These are phyloP conservation scores for Apistogramma diplotaenia DNA, from an alignment of 2,113 vertebrate genomes.

Conservation along the genomic window DNA sequence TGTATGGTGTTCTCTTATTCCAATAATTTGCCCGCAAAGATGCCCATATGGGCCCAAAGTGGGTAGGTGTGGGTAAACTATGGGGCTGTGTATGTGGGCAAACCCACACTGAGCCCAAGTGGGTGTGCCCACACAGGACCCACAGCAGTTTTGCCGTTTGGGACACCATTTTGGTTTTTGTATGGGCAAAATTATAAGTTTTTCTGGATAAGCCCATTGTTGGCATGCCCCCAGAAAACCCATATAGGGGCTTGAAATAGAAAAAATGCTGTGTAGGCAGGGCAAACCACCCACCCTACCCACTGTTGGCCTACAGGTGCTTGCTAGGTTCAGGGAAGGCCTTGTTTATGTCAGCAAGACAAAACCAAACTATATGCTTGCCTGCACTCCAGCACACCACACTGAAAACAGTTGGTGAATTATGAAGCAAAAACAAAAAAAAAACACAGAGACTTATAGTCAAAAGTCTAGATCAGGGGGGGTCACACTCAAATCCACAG, in stretches of 20 bases:
- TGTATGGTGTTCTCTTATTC: too few relatives aligned
- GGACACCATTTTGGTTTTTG: neutral
- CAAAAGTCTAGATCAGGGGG: too few relatives aligned
- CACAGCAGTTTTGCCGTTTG: neutral
- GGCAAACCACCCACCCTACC: neutral
- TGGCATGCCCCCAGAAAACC: neutral
- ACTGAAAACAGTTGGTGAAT: neutral
- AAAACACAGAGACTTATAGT: too few relatives aligned
- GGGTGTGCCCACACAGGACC: neutral
- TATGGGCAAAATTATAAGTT: neutral
- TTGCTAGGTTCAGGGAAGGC: neutral
- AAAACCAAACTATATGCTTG: neutral
- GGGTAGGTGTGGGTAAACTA: neutral
- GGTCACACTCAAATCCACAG: too few relatives aligned
- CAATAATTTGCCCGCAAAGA: neutral
- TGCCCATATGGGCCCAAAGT: neutral
- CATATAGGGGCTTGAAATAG: neutral
- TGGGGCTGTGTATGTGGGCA: neutral
- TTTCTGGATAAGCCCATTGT: neutral
- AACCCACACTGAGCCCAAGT: neutral
- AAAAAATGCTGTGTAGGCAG: neutral
- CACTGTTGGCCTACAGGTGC: neutral
- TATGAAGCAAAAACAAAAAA: neutral
- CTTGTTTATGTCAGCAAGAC: neutral
- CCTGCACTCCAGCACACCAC: neutral